Evolutionary conservation across 2,888 invertebrate species (phyloP), one percentile per base, ranked within the genome.

Genomic region (Mythimna vitellina): DNA sequence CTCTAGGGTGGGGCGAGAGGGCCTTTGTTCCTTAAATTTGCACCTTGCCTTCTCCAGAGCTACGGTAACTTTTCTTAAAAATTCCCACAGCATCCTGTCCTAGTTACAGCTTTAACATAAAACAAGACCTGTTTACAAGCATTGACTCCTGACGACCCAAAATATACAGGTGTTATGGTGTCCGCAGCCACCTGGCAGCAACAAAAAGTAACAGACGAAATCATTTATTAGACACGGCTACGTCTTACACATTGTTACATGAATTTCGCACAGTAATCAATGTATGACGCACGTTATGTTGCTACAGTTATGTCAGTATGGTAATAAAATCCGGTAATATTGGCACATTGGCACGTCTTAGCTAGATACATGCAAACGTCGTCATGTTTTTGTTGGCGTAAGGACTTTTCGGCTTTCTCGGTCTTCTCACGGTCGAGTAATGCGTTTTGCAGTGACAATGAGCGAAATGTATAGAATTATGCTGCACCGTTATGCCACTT

Each of bases 401-500:
- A 79, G 77, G 83, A 76, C 70, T 79, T 80, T 82, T 75, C 72
- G 80, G 73, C 84, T 87, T 89, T 90, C 91, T 89, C 90, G 80
- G 76, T 84, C 87, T 90, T 91, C 91, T 89, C 90, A 89, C 90
- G 89, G 85, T 80, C 84, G 69, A 72, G 54, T 80, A 76, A 82
- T 74, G 69, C 73, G 57, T 73, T 66, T 70, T 67, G 54, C 72
- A 80, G 78, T 80, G 82, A 88, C 87, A 89, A 88, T 86, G 84
- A 84, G 84, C 76, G 80, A 88, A 87, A 89, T 87, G 83, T 86
- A 88, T 87, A 87, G 84, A 86, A 85, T 85, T 70, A 69, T 78
- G 73, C 70, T 87, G 79, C 87, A 91, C 92, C 91, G 92, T 89
- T 92, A 92, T 67, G 73, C 84, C 83, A 82, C 81, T 82, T 82